Evolutionary conservation across 2,113 vertebrate species (phyloP).

Genomic region (Chauna torquata): DNA sequence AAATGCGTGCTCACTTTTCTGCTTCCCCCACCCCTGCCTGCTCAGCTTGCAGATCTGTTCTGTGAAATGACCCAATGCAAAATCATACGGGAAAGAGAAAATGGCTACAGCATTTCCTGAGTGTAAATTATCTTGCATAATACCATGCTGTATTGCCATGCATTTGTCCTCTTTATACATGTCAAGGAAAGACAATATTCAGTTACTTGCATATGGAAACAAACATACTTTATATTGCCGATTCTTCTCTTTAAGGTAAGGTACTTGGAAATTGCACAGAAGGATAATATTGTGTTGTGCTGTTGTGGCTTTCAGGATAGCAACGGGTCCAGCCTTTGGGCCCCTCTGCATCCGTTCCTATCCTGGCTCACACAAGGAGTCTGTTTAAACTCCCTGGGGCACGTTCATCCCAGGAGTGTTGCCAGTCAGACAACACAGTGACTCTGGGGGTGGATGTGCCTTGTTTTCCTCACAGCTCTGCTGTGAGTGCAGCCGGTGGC

Average conservation of each 20-base stretch:
- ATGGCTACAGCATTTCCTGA: neutral
- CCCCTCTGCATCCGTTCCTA: neutral
- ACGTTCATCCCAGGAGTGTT: neutral
- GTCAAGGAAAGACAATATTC: neutral
- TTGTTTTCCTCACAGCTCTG: fast-evolving
- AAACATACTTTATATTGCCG: neutral
- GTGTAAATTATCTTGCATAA: neutral
- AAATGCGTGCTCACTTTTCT: neutral
- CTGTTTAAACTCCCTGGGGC: neutral
- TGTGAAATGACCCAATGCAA: neutral
- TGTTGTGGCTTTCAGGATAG: neutral
- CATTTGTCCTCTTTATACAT: neutral
- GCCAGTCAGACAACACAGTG: neutral
- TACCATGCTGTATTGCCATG: neutral
- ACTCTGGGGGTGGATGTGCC: neutral
- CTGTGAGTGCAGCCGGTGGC: neutral
- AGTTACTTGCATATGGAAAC: neutral
- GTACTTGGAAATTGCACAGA: neutral
- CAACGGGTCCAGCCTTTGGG: neutral
- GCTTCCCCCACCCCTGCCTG: neutral
- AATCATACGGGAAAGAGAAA: neutral
- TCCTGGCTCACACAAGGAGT: neutral
- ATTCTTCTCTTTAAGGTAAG: neutral
- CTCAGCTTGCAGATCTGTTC: neutral
- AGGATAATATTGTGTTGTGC: neutral